Conservation (phyloP, 2,797 vertebrate species). For the Acipenser oxyrinchus region DNA sequence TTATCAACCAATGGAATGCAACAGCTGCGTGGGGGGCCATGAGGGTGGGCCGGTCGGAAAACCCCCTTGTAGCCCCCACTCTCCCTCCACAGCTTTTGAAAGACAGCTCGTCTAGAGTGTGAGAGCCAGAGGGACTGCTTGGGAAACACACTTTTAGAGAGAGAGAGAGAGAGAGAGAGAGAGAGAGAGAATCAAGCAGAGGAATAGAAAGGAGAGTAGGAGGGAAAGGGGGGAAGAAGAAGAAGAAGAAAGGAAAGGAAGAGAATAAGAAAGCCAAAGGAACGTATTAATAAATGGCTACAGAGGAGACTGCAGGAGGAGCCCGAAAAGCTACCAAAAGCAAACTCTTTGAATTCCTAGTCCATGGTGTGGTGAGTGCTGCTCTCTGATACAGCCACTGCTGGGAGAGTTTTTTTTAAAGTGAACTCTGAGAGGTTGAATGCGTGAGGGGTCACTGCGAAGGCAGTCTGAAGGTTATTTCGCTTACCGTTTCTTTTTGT, state of each 20-base stretch:
- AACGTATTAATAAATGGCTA: conserved; percentile 67
- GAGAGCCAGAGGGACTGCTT: no score
- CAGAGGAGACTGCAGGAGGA: conserved; percentile 95
- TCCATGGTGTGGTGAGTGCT: conserved; percentile 97
- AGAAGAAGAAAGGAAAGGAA: conserved; percentile 1
- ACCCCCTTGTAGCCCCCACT: conserved; percentile 2
- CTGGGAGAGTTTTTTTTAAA: no score
- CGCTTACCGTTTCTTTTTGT: conserved; percentile 44
- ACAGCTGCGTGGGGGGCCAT: conserved; percentile 8
- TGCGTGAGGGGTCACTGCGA: conserved; percentile 46
- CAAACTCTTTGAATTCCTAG: conserved; percentile 99
- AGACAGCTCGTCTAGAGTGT: no score
- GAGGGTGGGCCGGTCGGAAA: no score
- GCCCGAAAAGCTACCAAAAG: conserved; percentile 99
- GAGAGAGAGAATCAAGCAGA: conserved; percentile 9
- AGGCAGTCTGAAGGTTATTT: conserved; percentile 74
- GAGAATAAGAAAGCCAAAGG: no score
- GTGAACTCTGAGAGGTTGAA: conserved; percentile 4
- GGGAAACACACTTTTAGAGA: no score
- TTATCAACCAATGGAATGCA: conserved; percentile 15
- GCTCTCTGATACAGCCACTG: conserved; percentile 15
- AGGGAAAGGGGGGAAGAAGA: background rate
- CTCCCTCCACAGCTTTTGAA: conserved; percentile 11
- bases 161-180: conserved; percentile 10
- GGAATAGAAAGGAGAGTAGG: conserved; percentile 3